Conservation (phyloP, 2,888 invertebrate genomes). For the Glaucopsyche alexis region DNA sequence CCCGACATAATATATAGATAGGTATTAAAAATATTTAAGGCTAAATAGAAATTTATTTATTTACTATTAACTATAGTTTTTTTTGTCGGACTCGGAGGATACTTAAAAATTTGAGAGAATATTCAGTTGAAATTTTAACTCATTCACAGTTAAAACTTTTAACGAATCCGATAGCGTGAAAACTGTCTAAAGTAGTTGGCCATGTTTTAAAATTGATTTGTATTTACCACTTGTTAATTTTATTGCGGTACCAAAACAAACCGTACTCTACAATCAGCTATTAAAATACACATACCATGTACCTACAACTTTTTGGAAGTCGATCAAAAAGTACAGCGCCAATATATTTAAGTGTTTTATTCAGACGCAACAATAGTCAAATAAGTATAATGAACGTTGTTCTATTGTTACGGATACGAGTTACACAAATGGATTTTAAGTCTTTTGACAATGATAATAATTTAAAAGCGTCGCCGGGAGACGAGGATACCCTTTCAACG, state of each 20-base stretch:
- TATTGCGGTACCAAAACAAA: not conserved
- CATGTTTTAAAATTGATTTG: not conserved
- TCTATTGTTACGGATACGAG: conserved; percentile 26
- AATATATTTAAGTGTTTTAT: conserved; percentile 11
- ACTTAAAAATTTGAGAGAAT: too few relatives aligned
- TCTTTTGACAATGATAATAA: conserved; percentile 66
- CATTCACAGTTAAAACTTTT: not conserved
- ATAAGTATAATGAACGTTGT: conserved; percentile 19
- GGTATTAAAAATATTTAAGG: too few relatives aligned
- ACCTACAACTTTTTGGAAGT: not conserved
- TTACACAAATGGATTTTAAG: conserved; percentile 57
- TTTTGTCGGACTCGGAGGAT: too few relatives aligned
- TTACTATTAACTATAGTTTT: too few relatives aligned
- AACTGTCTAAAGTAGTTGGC: not conserved
- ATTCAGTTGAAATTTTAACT: not conserved
- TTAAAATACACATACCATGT: too few relatives aligned
- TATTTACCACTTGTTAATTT: not conserved
- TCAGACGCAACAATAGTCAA: conserved; percentile 22
- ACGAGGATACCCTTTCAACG: conserved; percentile 65
- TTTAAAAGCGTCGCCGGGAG: conserved; percentile 63
- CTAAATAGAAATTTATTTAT: too few relatives aligned
- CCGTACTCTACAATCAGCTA: not conserved
- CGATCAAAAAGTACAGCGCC: conserved; percentile 2
- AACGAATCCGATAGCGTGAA: conserved; percentile 1
- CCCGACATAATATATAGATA: too few relatives aligned